Evolutionary conservation across 2,888 invertebrate genomes (phyloP), one percentile per base, ranked within the genome.

Genomic region (Drosophila siamana): DNA sequence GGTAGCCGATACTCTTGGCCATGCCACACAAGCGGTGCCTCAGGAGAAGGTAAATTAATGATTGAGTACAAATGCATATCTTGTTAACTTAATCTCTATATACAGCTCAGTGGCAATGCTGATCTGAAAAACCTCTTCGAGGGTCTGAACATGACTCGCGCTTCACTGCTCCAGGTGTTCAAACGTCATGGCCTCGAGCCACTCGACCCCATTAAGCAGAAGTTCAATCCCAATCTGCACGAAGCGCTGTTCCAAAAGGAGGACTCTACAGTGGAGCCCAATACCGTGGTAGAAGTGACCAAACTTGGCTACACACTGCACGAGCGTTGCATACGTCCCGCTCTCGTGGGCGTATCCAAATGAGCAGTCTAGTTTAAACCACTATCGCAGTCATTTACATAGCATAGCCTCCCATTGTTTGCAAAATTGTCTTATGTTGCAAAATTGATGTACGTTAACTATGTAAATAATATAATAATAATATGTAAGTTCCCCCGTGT

Each of bases 261-360:
- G 75, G 96, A 96, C 50, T 94, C 95, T 85, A 96, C 96, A 2
- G 96, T 96, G 50, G 94, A 95, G 62, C 94, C 97, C 0, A 98
- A 98, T 33, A 97, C 97, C 0, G 96, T 99, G 8, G 96, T 98
- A 2, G 95, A 97, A 1, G 98, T 99, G 0, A 97, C 97, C 62
- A 99, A 99, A 93, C 94, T 98, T 47, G 99, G 99, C 5, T 99
- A 98, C 93, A 98, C 97, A 91, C 93, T 99, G 57, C 97, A 98
- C 88, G 97, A 98, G 90, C 94, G 99, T 80, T 97, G 98, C 82
- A 95, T 99, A 84, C 94, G 99, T 78, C 98, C 99, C 38, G 99
- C 99, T 2, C 93, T 98, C 40, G 99, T 99, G 24, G 99, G 99
- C 15, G 99, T 99, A 15, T 96, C 97, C 41, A 98, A 97, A 40